A percentile compares a stretch with the other conserved stretches of the same genome.
phyloP scores from a whole-genome alignment of 2,797 vertebrate genomes.

The Sebastiscus tertius region DNA sequence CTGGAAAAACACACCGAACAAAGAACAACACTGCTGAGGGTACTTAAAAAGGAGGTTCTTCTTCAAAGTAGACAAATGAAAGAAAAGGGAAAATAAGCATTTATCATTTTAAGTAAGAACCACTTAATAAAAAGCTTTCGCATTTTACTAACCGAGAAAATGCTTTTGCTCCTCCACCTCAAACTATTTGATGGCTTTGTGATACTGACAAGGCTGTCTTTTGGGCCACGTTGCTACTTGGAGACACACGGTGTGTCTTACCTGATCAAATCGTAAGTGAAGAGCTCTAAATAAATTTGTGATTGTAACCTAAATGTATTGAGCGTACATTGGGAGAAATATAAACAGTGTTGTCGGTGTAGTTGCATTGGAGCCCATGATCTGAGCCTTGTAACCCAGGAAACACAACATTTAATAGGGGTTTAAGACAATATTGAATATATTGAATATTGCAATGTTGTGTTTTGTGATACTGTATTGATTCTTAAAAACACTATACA shows the following conservation, averaged over 20 bases:
- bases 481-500: too few relatives aligned
- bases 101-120: conserved; percentile 11
- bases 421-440: too few relatives aligned
- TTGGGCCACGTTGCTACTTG: not conserved
- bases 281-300: not conserved
- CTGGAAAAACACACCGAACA: conserved; percentile 46
- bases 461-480: too few relatives aligned
- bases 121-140: conserved; percentile 29
- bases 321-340: not conserved
- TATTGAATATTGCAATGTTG: too few relatives aligned
- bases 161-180: not conserved
- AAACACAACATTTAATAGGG: not conserved
- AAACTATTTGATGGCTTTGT: conserved; percentile 10
- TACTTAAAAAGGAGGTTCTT: conserved; percentile 33
- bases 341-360: not conserved
- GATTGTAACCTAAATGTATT: not conserved
- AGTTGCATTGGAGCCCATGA: not conserved
- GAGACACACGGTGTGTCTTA: not conserved
- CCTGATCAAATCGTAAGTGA: not conserved
- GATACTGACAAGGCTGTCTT: not conserved
- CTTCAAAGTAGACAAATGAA: conserved; percentile 45
- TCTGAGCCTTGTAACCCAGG: not conserved
- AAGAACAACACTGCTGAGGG: conserved; percentile 34
- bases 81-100: conserved; percentile 17
- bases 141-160: not conserved